These are phyloP conservation scores for Beris morrisii DNA, from an alignment of 2,888 invertebrate genomes.

Conservation along the genomic window DNA sequence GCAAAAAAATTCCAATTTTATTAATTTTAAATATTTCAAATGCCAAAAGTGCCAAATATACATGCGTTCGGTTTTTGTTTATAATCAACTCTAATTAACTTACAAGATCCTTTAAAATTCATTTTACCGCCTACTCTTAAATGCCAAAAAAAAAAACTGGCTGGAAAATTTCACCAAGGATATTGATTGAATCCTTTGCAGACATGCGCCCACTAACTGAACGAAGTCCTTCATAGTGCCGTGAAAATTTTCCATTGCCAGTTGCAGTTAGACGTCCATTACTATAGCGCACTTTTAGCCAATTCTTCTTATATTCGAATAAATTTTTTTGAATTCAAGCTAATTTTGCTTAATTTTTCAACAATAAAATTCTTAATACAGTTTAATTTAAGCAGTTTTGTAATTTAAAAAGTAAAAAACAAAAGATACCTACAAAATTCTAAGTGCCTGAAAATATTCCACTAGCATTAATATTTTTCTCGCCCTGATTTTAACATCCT, in stretches of 20 bases:
- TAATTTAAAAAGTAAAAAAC: constrained; percentile 14
- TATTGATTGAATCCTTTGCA: constrained; percentile 21
- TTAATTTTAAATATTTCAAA: too few species aligned
- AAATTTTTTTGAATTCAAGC: background rate
- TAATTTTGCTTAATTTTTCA: background rate
- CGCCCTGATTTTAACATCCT: constrained; percentile 13
- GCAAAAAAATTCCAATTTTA: too few species aligned
- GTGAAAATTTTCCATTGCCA: background rate
- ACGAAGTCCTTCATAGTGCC: constrained; percentile 10
- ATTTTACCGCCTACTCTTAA: too few species aligned
- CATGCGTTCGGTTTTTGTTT: too few species aligned
- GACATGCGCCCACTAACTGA: constrained; percentile 5
- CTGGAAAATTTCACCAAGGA: too few species aligned
- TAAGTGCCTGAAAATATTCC: constrained; percentile 26
- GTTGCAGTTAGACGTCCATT: constrained; percentile 27
- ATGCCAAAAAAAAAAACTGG: too few species aligned
- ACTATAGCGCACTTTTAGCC: constrained; percentile 5
- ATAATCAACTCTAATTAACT: too few species aligned
- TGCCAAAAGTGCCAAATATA: too few species aligned
- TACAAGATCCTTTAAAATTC: too few species aligned
- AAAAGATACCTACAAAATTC: background rate
- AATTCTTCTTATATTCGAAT: constrained; percentile 3
- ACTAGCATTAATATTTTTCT: background rate
- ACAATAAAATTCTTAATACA: too few species aligned
- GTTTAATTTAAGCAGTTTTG: too few species aligned